Evolutionary conservation across 2,113 vertebrate genomes (phyloP).

Genomic region (Neomonachus schauinslandi): DNA sequence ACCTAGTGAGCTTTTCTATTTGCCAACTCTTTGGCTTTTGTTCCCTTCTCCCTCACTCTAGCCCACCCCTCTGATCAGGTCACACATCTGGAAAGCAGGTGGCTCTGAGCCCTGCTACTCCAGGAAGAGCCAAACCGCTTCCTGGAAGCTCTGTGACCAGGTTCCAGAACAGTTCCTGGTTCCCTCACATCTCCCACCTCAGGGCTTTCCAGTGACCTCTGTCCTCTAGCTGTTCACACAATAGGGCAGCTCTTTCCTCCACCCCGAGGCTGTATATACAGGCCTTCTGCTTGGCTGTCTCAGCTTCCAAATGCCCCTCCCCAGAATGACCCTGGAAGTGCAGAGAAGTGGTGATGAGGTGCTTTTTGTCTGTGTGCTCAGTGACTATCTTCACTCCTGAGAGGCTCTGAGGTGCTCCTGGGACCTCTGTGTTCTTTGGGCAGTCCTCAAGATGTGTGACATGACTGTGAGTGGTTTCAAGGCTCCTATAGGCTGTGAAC

Average conservation of each 20-base stretch:
- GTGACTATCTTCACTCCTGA: background rate
- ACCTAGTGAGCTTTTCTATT: background rate
- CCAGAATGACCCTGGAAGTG: background rate
- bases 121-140: background rate
- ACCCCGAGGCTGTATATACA: background rate
- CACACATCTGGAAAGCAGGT: background rate
- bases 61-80: background rate
- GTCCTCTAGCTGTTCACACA: background rate
- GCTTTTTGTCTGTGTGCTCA: background rate
- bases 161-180: background rate
- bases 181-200: background rate
- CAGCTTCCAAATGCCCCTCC: background rate
- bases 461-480: too few relatives aligned
- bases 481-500: background rate
- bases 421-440: slow-evolving; percentile 50
- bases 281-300: background rate
- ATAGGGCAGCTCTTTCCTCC: background rate
- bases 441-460: rapidly evolving
- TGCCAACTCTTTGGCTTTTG: background rate
- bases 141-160: background rate
- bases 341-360: background rate
- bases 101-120: background rate
- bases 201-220: background rate
- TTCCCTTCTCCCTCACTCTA: too few relatives aligned
- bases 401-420: background rate